Evolutionary conservation across 2,113 vertebrate genomes (phyloP), one percentile per base, ranked within the genome.

Genomic region (Rhipidura dahli): DNA sequence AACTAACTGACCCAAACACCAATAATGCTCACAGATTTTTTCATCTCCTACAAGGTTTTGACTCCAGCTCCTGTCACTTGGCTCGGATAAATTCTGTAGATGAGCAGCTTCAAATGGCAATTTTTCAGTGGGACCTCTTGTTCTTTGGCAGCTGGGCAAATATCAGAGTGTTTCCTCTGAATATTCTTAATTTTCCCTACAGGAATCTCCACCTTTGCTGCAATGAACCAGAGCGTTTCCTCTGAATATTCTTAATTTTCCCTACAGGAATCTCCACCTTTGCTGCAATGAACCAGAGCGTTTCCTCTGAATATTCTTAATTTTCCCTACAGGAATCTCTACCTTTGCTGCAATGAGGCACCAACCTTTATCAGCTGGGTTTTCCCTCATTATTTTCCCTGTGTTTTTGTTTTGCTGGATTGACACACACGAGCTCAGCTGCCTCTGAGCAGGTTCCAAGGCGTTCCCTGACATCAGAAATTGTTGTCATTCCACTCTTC

Each of bases 341-440:
- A 37, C 2, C 9, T 85, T 70, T 45, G 11, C 44, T 39, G 56
- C 24, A 24, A 4, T 2, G 4, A 4, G 10, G 64, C 51, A 28
- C 4, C 69, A 37, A 35, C 8, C 40, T 68, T 39, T 30, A 19
- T 12, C 5, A 23, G 42, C 9, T 37, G 72, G 22, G 16, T 12
- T 69, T 26, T 40, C 11, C 54, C 54, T 45, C 37, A 0, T 8
- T 8, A 0, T 27, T 50, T 49, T 2, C 23, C 50, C 28, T 0
- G 1, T 1, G 6, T 35, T 73, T 77, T 44, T 47, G n/a, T 39
- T 71, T 26, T 35, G 27, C 35, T 45, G 4, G 7, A 24, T 22
- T 22, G 63, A 33, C 60, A 37, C 61, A 33, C 31, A 6, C 4
- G 5, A 54, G 50, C 5, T n/a, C 61, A 54, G 18, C n/a, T 81